A percentile compares a stretch with the other conserved stretches of the same genome.
Evolutionary conservation across 2,113 vertebrate genomes (phyloP).

Genomic region (Mungos mungo): DNA sequence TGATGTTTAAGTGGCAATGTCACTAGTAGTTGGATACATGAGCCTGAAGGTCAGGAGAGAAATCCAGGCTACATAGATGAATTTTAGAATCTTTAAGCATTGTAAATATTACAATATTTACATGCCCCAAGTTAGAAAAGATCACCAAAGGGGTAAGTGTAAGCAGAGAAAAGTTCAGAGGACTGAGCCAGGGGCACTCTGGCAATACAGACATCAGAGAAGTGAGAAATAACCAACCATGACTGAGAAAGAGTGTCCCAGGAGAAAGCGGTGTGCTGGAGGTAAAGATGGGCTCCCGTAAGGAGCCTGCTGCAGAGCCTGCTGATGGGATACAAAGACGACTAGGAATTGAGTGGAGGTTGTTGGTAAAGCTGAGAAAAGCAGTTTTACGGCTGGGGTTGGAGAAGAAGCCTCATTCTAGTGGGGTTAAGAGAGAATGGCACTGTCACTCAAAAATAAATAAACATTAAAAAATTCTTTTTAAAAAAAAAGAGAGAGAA

Average conservation of each 20-base stretch:
- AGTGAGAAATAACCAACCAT: not conserved
- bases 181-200: not conserved
- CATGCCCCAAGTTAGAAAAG: not conserved
- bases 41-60: not conserved
- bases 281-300: not conserved
- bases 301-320: not conserved
- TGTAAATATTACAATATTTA: constrained; percentile 23
- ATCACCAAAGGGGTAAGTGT: not conserved
- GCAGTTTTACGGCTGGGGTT: not conserved
- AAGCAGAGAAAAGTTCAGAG: not conserved
- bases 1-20: not conserved
- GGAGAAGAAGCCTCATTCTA: not conserved
- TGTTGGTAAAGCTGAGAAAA: not conserved
- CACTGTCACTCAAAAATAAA: too few relatives aligned
- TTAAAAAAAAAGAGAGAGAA: not conserved
- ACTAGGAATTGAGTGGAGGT: not conserved
- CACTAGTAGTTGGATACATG: not conserved
- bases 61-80: not conserved
- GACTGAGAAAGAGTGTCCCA: not conserved
- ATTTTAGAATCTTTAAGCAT: constrained; percentile 5
- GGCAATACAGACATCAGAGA: not conserved
- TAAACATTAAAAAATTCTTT: too few relatives aligned
- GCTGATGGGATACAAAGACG: not conserved
- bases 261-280: not conserved
- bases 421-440: not conserved